These are phyloP conservation scores for Urechis unicinctus DNA, from an alignment of 2,888 invertebrate genomes.

Conservation along the genomic window DNA sequence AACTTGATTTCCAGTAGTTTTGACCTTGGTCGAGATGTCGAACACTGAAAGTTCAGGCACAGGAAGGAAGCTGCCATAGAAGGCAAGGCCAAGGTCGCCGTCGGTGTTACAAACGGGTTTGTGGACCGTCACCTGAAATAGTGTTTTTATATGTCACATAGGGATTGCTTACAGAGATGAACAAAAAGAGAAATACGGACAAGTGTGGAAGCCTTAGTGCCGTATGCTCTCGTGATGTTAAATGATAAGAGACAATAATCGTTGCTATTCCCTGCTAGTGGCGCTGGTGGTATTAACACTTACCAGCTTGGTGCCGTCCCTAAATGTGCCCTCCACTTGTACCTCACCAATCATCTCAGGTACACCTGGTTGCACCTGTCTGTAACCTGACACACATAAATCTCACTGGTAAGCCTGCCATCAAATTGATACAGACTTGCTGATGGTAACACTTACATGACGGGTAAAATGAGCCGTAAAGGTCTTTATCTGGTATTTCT, in stretches of 20 bases:
- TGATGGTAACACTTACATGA: too few species aligned
- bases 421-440: too few species aligned
- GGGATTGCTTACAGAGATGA: too few species aligned
- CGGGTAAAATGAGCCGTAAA: too few species aligned
- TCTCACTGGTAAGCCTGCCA: too few species aligned
- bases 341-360: slow-evolving; percentile 37
- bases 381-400: slow-evolving; percentile 22
- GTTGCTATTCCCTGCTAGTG: too few species aligned
- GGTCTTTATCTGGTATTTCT: too few species aligned
- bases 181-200: too few species aligned
- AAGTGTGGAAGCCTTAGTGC: too few species aligned
- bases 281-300: background rate
- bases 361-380: slow-evolving; percentile 39
- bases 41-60: slow-evolving; percentile 25
- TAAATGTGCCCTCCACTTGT: slow-evolving; percentile 43
- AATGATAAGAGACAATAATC: too few species aligned
- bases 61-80: slow-evolving; percentile 46
- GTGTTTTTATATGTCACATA: background rate
- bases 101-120: slow-evolving; percentile 34
- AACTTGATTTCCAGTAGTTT: too few species aligned
- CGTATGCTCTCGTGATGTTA: too few species aligned
- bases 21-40: background rate
- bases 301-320: slow-evolving; percentile 46
- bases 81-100: slow-evolving; percentile 37
- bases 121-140: slow-evolving; percentile 37